Evolutionary conservation across 2,113 vertebrate genomes (phyloP), one percentile per base, ranked within the genome.

Genomic region (Piprites chloris): DNA sequence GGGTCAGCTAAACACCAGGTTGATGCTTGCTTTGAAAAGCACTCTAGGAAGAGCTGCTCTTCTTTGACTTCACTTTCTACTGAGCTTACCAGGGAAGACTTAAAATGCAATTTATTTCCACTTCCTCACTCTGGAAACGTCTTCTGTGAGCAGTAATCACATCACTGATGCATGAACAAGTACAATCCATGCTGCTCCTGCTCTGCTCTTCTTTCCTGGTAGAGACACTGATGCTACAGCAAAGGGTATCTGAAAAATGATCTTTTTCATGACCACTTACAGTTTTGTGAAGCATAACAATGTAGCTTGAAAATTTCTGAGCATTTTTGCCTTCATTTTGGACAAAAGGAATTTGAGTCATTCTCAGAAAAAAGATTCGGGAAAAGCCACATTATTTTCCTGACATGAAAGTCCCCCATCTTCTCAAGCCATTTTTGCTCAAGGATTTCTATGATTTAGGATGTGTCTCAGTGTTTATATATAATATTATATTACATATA

Each of bases 401-500:
- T 92, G 24, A 11, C 11, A 35, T 23, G 17, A 44, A 37, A n/a
- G 52, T 0, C 52, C 5, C 35, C 27, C 63, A 42, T 35, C 56
- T 28, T 56, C 37, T 89, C 28, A 44, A 93, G 69, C 11, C 30
- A 27, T 44, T 94, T 95, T 76, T 85, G 19, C 69, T 68, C 23
- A 61, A 68, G 49, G 47, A 68, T 32, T 82, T 69, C 27, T n/a
- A 12, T 87, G 87, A 92, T 81, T 94, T 94, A 89, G 58, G 44
- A 94, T 27, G 68, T 95, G 91, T 94, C 56, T 87, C 52, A 82
- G 37, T 79, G 42, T 94, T 55, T 97, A 66, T 67, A 75, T 52
- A 83, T 42, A 85, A 67, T 65, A 66, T 78, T 71, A 66, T 91
- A 78, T 88, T 89, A 46, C 67, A 67, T 80, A 77, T 73, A 77